phyloP scores from a whole-genome alignment of 2,888 invertebrate species.

The Melanostoma scalare region DNA sequence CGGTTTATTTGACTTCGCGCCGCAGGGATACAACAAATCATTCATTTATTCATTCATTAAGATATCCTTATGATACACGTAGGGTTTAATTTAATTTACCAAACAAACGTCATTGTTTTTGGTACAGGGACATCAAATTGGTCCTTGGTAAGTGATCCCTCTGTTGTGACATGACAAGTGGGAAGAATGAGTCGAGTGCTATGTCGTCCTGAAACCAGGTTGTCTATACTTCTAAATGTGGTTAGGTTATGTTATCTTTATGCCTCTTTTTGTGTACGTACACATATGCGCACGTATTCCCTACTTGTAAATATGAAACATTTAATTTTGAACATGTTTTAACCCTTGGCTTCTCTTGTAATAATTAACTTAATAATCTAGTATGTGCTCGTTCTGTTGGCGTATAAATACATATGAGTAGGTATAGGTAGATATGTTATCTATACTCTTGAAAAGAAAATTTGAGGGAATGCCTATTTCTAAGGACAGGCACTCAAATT shows the following conservation, averaged over 20 bases:
- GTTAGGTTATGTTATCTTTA: slow-evolving; percentile 48
- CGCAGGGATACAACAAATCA: slow-evolving; percentile 59
- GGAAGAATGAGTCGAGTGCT: not conserved
- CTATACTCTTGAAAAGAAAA: not conserved
- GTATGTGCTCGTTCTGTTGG: slow-evolving; percentile 1
- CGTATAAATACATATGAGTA: too few species aligned
- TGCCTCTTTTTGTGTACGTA: not conserved
- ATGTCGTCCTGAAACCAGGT: slow-evolving; percentile 25
- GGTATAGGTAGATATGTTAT: not conserved
- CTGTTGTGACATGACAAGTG: slow-evolving; percentile 29
- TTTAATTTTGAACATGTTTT: slow-evolving; percentile 69
- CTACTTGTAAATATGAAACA: slow-evolving; percentile 64
- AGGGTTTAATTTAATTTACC: slow-evolving; percentile 57
- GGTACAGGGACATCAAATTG: slow-evolving; percentile 54
- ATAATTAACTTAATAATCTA: slow-evolving; percentile 67
- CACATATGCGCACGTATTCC: slow-evolving; percentile 40
- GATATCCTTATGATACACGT: slow-evolving; percentile 45
- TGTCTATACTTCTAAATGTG: slow-evolving; percentile 18
- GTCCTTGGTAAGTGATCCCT: slow-evolving; percentile 44
- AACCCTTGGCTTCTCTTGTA: slow-evolving; percentile 54
- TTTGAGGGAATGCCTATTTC: slow-evolving; percentile 19
- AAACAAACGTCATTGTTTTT: slow-evolving; percentile 35
- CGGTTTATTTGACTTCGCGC: slow-evolving; percentile 20
- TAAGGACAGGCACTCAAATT: slow-evolving; percentile 1
- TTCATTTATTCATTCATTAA: slow-evolving; percentile 66